These are phyloP conservation scores for Eristalis arbustorum DNA, from an alignment of 2,888 invertebrate species.

Conservation along the genomic window DNA sequence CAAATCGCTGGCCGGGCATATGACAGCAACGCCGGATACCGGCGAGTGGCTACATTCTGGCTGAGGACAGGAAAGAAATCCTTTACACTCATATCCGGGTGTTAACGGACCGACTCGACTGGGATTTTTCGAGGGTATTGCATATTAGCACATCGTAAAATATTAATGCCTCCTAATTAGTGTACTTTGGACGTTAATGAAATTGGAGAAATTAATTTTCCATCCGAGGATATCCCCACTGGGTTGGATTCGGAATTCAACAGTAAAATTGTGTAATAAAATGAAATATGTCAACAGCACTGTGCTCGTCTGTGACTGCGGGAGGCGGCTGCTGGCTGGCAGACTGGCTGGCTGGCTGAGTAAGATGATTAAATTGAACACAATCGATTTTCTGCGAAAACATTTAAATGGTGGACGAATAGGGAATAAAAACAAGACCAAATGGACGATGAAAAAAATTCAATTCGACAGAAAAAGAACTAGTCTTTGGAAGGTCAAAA, in stretches of 20 bases:
- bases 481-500: too few relatives aligned
- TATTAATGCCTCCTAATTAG: constrained; percentile 68
- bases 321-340: too few relatives aligned
- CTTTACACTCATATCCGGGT: constrained; percentile 60
- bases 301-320: neutral
- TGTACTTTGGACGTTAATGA: constrained; percentile 63
- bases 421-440: too few relatives aligned
- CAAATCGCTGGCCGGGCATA: constrained; percentile 42
- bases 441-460: too few relatives aligned
- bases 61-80: constrained; percentile 66
- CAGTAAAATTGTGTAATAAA: constrained; percentile 43
- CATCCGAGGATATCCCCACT: constrained; percentile 18
- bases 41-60: neutral
- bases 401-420: too few relatives aligned
- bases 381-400: neutral
- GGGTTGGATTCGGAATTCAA: constrained; percentile 6
- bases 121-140: constrained; percentile 63
- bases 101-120: constrained; percentile 44
- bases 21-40: neutral
- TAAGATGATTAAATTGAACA: neutral
- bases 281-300: constrained; percentile 2
- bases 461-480: too few relatives aligned
- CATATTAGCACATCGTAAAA: constrained; percentile 70
- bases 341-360: too few relatives aligned
- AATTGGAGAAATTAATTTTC: constrained; percentile 56